Conservation (phyloP, 2,113 vertebrate genomes). For the Calonectris borealis region DNA sequence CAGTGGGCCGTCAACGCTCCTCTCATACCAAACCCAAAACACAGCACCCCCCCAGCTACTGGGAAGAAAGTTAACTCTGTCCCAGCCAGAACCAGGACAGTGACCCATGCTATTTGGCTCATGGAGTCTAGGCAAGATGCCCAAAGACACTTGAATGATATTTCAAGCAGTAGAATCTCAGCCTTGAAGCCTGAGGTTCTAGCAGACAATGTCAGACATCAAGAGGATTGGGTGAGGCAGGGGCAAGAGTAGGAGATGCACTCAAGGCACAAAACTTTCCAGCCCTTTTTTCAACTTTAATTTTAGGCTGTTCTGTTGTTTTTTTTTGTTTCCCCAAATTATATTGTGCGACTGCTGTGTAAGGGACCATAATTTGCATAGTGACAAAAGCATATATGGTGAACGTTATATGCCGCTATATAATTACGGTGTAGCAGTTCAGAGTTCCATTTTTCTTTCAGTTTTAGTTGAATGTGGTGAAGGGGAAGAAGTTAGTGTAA, state of each 20-base stretch:
- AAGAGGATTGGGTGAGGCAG: not conserved
- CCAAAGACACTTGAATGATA: not conserved
- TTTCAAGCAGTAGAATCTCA: not conserved
- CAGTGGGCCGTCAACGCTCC: too few relatives aligned
- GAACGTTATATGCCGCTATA: not conserved
- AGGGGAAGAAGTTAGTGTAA: not conserved
- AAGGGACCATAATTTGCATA: not conserved
- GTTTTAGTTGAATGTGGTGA: not conserved
- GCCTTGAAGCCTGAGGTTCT: not conserved
- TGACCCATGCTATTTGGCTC: not conserved
- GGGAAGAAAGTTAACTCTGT: too few relatives aligned
- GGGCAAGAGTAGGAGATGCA: not conserved
- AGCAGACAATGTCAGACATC: not conserved
- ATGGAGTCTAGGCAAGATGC: not conserved
- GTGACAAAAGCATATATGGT: not conserved
- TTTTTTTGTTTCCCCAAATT: not conserved
- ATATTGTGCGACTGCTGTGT: not conserved
- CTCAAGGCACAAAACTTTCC: not conserved
- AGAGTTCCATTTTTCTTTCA: not conserved
- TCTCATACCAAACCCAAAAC: too few relatives aligned
- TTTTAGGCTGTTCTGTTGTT: not conserved
- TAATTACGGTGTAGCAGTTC: not conserved
- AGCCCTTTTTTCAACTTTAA: not conserved
- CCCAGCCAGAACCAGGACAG: too few relatives aligned
- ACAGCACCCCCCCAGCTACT: too few relatives aligned